These are phyloP conservation scores for Catagonus wagneri DNA, from an alignment of 2,113 vertebrate genomes.

Conservation along the genomic window DNA sequence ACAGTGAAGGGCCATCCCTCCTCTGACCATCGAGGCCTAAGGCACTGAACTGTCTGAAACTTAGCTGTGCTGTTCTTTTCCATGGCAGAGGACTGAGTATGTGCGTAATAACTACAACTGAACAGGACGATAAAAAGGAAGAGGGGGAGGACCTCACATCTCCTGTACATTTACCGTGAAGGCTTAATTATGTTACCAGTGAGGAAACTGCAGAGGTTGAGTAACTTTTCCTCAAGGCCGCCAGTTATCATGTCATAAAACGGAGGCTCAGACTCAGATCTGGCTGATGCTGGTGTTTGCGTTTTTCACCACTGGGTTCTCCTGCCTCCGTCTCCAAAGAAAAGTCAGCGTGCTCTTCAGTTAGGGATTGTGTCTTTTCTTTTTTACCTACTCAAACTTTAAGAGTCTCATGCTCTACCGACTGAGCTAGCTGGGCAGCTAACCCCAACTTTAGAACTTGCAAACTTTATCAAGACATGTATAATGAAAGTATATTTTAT, in stretches of 20 bases:
- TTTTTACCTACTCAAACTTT: not conserved
- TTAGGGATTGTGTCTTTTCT: not conserved
- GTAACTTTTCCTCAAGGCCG: not conserved
- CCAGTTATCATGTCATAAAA: not conserved
- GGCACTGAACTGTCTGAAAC: not conserved
- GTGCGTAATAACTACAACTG: not conserved
- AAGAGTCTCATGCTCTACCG: no score
- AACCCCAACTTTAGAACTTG: not conserved
- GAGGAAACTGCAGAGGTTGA: not conserved
- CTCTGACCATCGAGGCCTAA: not conserved
- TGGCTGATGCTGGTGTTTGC: not conserved
- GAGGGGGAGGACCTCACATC: not conserved
- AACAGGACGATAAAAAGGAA: not conserved
- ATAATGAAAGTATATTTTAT: not conserved
- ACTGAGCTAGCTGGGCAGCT: no score
- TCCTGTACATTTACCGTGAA: not conserved
- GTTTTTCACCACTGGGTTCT: not conserved
- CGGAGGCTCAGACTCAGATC: not conserved
- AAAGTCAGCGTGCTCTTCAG: not conserved
- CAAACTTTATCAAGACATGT: not conserved
- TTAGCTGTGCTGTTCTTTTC: not conserved
- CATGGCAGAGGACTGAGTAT: not conserved
- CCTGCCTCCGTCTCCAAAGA: not conserved
- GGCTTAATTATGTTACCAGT: not conserved
- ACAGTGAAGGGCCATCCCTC: no score